Base-by-base conservation (phyloP, 2,888 invertebrate genomes). In the Oscheius sp. region DNA sequence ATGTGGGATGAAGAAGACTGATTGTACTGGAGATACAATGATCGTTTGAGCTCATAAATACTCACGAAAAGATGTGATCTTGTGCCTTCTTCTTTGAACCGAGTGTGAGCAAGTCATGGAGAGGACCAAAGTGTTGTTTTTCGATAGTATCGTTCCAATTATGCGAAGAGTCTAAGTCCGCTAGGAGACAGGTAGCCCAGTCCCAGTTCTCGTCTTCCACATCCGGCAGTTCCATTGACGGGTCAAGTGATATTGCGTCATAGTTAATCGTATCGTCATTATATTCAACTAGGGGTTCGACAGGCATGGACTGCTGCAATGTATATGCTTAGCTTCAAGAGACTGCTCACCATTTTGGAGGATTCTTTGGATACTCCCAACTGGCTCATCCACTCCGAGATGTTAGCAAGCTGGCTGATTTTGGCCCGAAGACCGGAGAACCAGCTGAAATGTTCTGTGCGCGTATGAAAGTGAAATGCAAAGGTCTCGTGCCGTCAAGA, bases 1-100 rank as follows among this genome's bases (percentile, higher is more conserved):
- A 91, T 0, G 91, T 91, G 4, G 91, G 91, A 66, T 87, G 85
- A 21, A 86, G 79, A 32, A 88, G 76, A n/a, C 72, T 63, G 55
- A 81, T 66, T 2, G 73, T 13, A 11, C 79, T 79, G 70, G 53
- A 55, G 7, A 13, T 13, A 11, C 4, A n/a, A 32, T 48, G 37
- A n/a, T 11, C 32, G 37, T n/a, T 55, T 32, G 47, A 65, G 11
- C 11, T 47, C 29, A 21, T 35, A 11, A n/a, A 21, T 10, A 58
- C 73, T 63, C 21, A 79, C 79, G 72, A 65, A 75, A 86, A 86
- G 77, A 83, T 81, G 78, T 88, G 85, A 79, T 86, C 85, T 80
- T 85, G 75, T 79, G 87, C 80, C 48, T 79, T 80, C 37, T 77
- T 76, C 9, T 73, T 77, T 3, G 79, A 80, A 48, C 84, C 79